A percentile compares a stretch with the other conserved stretches of the same genome.
Evolutionary conservation across 2,113 vertebrate species (phyloP).

Genomic region (Leptocoma aspasia): DNA sequence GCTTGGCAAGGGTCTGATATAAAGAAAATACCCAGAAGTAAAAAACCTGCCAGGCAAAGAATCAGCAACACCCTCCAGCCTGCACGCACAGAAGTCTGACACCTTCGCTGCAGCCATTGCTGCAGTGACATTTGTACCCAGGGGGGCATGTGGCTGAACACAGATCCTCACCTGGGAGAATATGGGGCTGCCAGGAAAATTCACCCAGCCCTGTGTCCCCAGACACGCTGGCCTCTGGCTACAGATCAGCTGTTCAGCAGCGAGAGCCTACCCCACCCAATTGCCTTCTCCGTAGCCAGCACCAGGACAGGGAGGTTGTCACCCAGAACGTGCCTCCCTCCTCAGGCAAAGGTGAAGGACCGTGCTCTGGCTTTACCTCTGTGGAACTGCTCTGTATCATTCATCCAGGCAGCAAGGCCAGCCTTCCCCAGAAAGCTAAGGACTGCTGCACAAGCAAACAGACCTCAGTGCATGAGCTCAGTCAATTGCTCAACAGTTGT

Average conservation of each 20-base stretch:
- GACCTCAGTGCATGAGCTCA: neutral
- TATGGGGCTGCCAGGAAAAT: neutral
- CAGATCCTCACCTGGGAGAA: neutral
- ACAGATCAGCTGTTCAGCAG: neutral
- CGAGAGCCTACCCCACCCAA: neutral
- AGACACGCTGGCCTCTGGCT: neutral
- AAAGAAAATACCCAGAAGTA: neutral
- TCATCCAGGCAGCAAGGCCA: rapidly evolving
- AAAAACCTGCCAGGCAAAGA: neutral
- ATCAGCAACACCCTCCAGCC: neutral
- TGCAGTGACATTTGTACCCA: neutral
- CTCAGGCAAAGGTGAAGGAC: neutral
- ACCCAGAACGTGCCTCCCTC: rapidly evolving
- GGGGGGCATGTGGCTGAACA: neutral
- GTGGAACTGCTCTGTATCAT: rapidly evolving
- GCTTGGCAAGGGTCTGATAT: neutral
- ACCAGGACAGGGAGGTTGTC: neutral
- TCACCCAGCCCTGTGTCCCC: neutral
- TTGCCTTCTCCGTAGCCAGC: neutral
- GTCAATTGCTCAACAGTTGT: neutral
- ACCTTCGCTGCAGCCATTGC: neutral
- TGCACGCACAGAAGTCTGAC: neutral
- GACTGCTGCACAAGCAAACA: neutral
- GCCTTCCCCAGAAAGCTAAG: neutral
- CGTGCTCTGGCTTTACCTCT: neutral